Evolutionary conservation across 2,113 vertebrate species (phyloP).

Genomic region (Circaetus cinerascens): DNA sequence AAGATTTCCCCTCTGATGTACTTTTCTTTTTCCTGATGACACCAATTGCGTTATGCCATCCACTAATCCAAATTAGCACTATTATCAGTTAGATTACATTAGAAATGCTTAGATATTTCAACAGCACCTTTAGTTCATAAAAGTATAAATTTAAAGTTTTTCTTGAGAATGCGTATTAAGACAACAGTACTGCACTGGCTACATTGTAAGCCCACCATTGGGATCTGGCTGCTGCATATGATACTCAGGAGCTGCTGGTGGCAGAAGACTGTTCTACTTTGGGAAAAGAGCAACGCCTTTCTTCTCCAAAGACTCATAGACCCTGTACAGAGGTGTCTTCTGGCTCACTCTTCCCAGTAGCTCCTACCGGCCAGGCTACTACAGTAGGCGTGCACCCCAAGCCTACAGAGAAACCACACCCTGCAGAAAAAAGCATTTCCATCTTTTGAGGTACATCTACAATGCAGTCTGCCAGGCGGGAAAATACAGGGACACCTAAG

Average conservation of each 20-base stretch:
- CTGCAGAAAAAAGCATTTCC: background rate
- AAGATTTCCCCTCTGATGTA: background rate
- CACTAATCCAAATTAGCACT: background rate
- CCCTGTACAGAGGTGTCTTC: background rate
- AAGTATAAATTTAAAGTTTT: background rate
- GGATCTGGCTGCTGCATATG: background rate
- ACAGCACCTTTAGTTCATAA: background rate
- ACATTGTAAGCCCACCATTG: fast-evolving
- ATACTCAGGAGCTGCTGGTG: background rate
- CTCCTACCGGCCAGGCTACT: background rate
- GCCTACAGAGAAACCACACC: background rate
- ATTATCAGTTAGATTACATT: background rate
- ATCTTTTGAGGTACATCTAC: background rate
- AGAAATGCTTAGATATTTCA: background rate
- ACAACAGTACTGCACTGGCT: background rate
- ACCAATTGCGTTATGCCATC: background rate
- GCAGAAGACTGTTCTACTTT: background rate
- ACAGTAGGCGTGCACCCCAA: fast-evolving
- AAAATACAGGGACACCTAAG: background rate
- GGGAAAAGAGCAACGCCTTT: background rate
- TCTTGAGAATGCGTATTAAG: background rate
- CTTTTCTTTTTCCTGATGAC: background rate
- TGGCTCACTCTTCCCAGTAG: background rate
- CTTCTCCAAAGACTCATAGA: background rate
- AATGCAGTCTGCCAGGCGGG: background rate